Evolutionary conservation across 2,888 invertebrate genomes (phyloP).

Genomic region (Stenoptilia bipunctidactyla): DNA sequence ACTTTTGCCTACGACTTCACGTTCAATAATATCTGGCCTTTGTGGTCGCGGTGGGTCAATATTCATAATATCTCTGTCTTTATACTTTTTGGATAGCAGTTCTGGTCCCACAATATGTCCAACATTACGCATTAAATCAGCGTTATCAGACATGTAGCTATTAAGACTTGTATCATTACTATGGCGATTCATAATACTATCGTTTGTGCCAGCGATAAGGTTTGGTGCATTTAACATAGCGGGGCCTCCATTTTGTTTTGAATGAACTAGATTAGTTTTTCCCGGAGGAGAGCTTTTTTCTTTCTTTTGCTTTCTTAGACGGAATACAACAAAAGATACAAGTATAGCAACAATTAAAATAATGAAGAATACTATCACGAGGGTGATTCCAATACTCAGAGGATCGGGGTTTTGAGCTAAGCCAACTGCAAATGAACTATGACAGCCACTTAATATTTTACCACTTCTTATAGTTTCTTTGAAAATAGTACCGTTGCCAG

Average conservation of each 20-base stretch:
- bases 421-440: conserved; percentile 80
- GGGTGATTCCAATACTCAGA: conserved; percentile 90
- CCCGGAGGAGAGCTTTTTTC: conserved; percentile 80
- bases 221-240: conserved; percentile 79
- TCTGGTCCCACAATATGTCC: conserved; percentile 88
- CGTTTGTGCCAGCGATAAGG: conserved; percentile 75
- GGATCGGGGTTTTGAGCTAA: conserved; percentile 86
- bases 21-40: conserved; percentile 93
- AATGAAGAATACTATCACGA: conserved; percentile 94
- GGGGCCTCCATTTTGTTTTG: conserved; percentile 82
- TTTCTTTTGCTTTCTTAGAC: conserved; percentile 87
- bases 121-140: conserved; percentile 81
- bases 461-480: conserved; percentile 78
- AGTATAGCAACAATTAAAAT: conserved; percentile 90
- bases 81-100: conserved; percentile 88
- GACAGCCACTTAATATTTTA: conserved; percentile 81
- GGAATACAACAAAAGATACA: conserved; percentile 92
- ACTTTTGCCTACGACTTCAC: conserved; percentile 88
- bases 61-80: conserved; percentile 84
- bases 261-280: conserved; percentile 78
- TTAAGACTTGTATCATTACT: conserved; percentile 78
- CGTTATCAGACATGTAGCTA: conserved; percentile 79
- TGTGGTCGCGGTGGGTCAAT: conserved; percentile 83
- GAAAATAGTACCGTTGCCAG: conserved; percentile 88
- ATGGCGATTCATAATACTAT: conserved; percentile 79